These are phyloP conservation scores for Porites rus DNA, from an alignment of 92 coral and sea anemone species.

Conservation along the genomic window DNA sequence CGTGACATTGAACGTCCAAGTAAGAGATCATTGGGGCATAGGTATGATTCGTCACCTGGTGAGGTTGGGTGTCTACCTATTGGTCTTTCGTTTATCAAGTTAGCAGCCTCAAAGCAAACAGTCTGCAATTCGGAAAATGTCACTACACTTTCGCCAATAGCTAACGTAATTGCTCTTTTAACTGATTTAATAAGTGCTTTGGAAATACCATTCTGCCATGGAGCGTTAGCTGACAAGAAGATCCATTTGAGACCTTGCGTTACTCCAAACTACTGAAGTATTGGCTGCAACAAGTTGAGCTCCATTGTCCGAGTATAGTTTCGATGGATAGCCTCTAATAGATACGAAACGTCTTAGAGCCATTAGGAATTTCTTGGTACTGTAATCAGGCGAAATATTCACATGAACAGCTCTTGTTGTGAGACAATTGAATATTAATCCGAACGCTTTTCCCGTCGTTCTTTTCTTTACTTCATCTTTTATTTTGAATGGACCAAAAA, in stretches of 20 bases:
- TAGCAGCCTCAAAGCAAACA: too few species aligned
- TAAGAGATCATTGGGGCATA: too few species aligned
- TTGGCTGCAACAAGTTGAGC: constrained; percentile 36
- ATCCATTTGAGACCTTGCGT: constrained; percentile 14
- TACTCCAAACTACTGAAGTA: neutral
- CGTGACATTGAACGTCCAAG: too few species aligned
- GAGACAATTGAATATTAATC: constrained; percentile 31
- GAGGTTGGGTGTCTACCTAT: too few species aligned
- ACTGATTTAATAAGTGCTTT: constrained; percentile 14
- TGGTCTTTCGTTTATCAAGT: too few species aligned
- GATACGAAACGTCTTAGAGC: constrained; percentile 40
- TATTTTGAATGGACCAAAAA: constrained; percentile 58
- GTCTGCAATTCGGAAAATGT: too few species aligned
- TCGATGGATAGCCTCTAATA: constrained; percentile 40
- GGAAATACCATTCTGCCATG: constrained; percentile 54
- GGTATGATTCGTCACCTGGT: too few species aligned
- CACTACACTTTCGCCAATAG: too few species aligned
- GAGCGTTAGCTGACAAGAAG: constrained; percentile 60
- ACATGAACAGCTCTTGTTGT: constrained; percentile 32
- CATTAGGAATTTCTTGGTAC: constrained; percentile 27
- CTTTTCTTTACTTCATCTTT: constrained; percentile 31
- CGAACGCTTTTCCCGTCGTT: constrained; percentile 17
- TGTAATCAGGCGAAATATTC: constrained; percentile 30
- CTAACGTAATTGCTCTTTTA: too few species aligned
- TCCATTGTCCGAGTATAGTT: constrained; percentile 35